Base-by-base conservation (phyloP, 2,888 invertebrate species). In the Pterostichus madidus region DNA sequence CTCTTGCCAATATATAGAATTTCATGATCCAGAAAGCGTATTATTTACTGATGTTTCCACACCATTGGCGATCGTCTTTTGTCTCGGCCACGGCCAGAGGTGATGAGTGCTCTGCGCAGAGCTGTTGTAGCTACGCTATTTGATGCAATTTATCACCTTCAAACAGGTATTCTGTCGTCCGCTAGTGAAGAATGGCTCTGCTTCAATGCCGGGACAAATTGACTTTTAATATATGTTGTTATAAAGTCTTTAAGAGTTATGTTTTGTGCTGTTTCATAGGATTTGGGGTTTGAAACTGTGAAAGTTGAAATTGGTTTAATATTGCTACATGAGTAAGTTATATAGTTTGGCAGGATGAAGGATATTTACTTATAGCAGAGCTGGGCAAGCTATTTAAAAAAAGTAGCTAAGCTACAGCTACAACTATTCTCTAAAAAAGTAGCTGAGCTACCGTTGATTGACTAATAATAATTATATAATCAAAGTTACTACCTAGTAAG, bases 141-240 rank as follows among this genome's bases (percentile, higher is more conserved):
- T 44, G 44, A 59, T 61, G 61, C 44, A 15, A 78, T 78, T 78
- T 78, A 78, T 78, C 78, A 78, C 78, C 56, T 78, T 17, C 52
- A 31, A 52, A 75, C 75, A 52, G 75, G 75, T 75, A 75, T 75
- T 75, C 49, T 75, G 59, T 78, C 61, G 59, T 24, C 13, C n/a
- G n/a, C 13, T 78, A 15, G 39, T 78, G 56, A 78, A 78, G 61
- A 78, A 78, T 78, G 78, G 78, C 31, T 75, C 49, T 24, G 52
- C 75, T 52, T 49, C 52, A 61, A 39, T 78, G 78, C 10, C 44
- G 24, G 46, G 78, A 56, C 61, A 78, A 78, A 78, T 78, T 78
- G 61, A 13, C 78, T 78, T 78, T 78, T 78, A 78, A 78, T 78
- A 59, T 77, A 52, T 77, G 77, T 77, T 77, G 13, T 78, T 78